Evolutionary conservation across 2,113 vertebrate species (phyloP).

Genomic region (Calcarius ornatus): DNA sequence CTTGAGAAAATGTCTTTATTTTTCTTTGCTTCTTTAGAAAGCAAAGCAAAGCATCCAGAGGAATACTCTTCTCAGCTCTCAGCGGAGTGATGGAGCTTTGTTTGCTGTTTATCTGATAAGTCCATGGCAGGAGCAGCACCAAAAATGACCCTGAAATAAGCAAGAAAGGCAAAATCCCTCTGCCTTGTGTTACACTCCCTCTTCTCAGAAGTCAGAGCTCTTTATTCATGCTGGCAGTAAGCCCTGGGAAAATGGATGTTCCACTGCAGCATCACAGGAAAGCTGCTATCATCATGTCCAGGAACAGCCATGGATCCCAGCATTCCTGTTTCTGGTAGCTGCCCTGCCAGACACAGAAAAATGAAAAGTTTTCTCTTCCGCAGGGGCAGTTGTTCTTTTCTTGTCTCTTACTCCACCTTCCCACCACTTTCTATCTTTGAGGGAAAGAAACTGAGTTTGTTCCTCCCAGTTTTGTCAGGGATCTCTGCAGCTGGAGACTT

Average conservation of each 20-base stretch:
- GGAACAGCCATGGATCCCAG: not conserved
- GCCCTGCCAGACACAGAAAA: not conserved
- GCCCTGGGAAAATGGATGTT: not conserved
- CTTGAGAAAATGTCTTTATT: not conserved
- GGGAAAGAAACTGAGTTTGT: not conserved
- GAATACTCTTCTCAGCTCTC: not conserved
- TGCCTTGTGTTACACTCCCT: not conserved
- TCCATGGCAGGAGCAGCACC: not conserved
- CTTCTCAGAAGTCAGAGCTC: not conserved
- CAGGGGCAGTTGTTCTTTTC: fast-evolving
- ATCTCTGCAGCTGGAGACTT: not conserved
- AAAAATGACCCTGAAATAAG: not conserved
- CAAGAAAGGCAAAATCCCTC: not conserved
- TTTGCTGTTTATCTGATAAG: not conserved
- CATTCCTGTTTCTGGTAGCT: not conserved
- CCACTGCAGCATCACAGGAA: not conserved
- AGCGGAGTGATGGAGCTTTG: not conserved
- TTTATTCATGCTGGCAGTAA: not conserved
- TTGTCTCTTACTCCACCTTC: not conserved
- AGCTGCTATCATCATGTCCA: not conserved
- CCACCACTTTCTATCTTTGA: not conserved
- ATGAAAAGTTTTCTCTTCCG: not conserved
- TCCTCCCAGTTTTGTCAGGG: not conserved
- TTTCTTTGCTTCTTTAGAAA: not conserved
- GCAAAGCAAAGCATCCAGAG: not conserved